phyloP scores from a whole-genome alignment of 2,888 invertebrate species.

The Macrosoma leucophasiata region DNA sequence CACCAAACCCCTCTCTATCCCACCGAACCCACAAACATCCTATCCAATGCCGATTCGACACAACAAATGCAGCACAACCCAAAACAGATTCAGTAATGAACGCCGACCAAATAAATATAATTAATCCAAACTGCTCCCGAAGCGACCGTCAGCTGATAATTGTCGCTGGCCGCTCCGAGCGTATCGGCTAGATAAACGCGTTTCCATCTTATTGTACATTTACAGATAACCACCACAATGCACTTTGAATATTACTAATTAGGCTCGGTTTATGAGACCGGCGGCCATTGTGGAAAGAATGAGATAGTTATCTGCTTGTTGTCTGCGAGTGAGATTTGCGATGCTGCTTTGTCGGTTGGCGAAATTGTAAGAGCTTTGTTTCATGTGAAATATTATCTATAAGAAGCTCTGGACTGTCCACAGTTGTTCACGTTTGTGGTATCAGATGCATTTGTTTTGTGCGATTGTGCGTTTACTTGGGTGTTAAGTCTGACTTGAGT shows the following conservation, averaged over 20 bases:
- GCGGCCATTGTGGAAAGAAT: slow-evolving; percentile 72
- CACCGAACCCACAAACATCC: slow-evolving; percentile 5
- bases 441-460: too few species aligned
- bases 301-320: slow-evolving; percentile 70
- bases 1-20: slow-evolving; percentile 29
- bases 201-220: slow-evolving; percentile 69
- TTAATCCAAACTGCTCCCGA: too few species aligned
- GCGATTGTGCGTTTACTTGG: too few species aligned
- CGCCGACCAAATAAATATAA: slow-evolving; percentile 2
- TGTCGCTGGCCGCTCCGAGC: slow-evolving; percentile 57
- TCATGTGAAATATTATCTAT: slow-evolving; percentile 55
- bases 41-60: slow-evolving; percentile 14
- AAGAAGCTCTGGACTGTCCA: too few species aligned
- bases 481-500: too few species aligned
- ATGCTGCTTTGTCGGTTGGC: slow-evolving; percentile 67
- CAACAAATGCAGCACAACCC: slow-evolving; percentile 8
- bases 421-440: slow-evolving; percentile 30
- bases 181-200: slow-evolving; percentile 71
- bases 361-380: slow-evolving; percentile 66
- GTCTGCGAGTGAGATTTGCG: slow-evolving; percentile 73
- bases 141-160: slow-evolving; percentile 62
- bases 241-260: slow-evolving; percentile 74
- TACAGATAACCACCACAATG: slow-evolving; percentile 65
- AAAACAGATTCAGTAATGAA: slow-evolving; percentile 34
- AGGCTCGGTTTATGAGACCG: slow-evolving; percentile 70